Percentiles rank a stretch among this genome's conserved stretches.
phyloP scores from a whole-genome alignment of 2,797 vertebrate genomes.

The Thaleichthys pacificus region DNA sequence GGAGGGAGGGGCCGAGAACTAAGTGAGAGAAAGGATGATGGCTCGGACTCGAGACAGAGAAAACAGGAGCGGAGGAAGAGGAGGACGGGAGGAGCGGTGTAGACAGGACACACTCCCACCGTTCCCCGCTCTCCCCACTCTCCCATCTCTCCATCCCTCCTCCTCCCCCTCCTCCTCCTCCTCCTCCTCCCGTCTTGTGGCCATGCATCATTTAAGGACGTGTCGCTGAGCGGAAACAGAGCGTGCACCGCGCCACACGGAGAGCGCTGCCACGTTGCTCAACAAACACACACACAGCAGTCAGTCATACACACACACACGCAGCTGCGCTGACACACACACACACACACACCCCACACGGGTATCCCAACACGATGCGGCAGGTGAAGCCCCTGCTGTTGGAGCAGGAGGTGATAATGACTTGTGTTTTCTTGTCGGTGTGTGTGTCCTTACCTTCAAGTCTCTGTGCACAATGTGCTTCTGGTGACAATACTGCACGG shows the following conservation, averaged over 20 bases:
- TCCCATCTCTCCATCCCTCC: background rate
- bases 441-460: constrained; percentile 12
- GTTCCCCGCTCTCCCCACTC: too few species aligned
- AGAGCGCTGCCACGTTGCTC: background rate
- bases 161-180: background rate
- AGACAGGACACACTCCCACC: too few species aligned
- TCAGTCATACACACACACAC: background rate
- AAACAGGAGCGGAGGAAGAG: too few species aligned
- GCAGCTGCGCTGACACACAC: background rate
- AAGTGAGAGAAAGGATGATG: too few species aligned
- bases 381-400: background rate
- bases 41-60: too few species aligned
- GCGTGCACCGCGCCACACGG: constrained; percentile 7
- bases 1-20: too few species aligned
- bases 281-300: background rate
- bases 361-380: background rate
- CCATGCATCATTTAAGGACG: constrained; percentile 41
- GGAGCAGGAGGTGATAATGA: background rate
- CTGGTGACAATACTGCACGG: constrained; percentile 94
- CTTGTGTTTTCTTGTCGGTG: too few species aligned
- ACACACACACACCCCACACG: too few species aligned
- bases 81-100: too few species aligned
- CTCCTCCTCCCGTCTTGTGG: background rate
- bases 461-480: constrained; percentile 88
- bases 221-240: constrained; percentile 24